Percentiles rank a stretch among this genome's conserved stretches.
Conservation (phyloP, 2,113 vertebrate genomes). For the Chloropsis hardwickii region DNA sequence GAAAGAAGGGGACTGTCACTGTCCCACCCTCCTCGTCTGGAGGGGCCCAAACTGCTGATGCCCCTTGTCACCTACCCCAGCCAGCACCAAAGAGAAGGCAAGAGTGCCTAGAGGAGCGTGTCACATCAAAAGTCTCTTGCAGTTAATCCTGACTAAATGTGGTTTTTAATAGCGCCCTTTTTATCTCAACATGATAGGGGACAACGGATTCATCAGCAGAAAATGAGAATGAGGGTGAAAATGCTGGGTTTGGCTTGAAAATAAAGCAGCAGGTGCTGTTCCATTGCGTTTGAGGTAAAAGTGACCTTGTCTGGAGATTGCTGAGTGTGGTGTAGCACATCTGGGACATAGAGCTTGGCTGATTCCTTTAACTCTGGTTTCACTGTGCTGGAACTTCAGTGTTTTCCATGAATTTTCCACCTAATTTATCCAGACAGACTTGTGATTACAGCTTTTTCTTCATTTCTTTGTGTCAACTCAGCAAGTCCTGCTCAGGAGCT, state of each 20-base stretch:
- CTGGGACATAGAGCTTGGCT: not conserved
- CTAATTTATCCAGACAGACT: not conserved
- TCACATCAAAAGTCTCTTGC: not conserved
- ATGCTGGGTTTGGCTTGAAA: not conserved
- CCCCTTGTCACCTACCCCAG: not conserved
- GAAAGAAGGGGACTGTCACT: not conserved
- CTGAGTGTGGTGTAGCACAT: not conserved
- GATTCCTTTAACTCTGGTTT: not conserved
- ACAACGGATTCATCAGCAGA: not conserved
- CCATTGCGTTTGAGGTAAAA: not conserved
- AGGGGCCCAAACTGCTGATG: not conserved
- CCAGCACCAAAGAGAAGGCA: not conserved
- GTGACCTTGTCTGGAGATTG: not conserved
- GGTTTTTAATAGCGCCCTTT: not conserved
- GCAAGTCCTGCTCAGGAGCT: not conserved
- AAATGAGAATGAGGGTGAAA: not conserved
- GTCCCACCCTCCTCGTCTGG: accelerated
- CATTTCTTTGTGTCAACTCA: not conserved
- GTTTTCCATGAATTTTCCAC: not conserved
- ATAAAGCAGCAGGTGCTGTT: not conserved
- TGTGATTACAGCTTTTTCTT: not conserved
- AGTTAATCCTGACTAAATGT: not conserved
- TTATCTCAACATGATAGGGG: accelerated
- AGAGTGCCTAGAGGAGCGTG: not conserved
- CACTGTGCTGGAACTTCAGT: not conserved